Conservation (phyloP, 2,888 invertebrate genomes). For the Arenicola marina region DNA sequence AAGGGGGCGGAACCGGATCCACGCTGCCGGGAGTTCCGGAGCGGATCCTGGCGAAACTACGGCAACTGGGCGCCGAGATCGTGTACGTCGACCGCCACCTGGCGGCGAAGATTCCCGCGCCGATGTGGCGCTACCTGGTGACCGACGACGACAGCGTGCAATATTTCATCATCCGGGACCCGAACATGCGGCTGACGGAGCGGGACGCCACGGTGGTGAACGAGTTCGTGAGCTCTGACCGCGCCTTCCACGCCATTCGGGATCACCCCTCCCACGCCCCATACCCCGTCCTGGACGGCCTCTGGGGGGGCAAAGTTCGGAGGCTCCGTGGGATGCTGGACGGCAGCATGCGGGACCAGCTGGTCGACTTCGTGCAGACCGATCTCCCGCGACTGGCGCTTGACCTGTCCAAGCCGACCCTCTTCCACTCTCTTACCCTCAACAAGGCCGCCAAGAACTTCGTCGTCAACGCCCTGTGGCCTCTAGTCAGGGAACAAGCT, state of each 20-base stretch:
- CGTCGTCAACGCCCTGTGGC: too few relatives aligned
- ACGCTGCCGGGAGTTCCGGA: not conserved
- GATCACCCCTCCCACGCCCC: constrained; percentile 14
- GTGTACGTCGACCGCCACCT: not conserved
- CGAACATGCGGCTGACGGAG: constrained; percentile 5
- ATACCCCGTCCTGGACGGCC: constrained; percentile 1
- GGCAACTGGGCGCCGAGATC: constrained; percentile 4
- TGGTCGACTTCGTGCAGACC: too few relatives aligned
- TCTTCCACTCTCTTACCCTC: too few relatives aligned
- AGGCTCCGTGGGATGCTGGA: too few relatives aligned
- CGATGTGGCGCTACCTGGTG: constrained; percentile 14
- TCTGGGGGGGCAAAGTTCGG: constrained; percentile 14
- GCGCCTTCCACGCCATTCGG: constrained; percentile 10
- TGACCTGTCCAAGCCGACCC: too few relatives aligned
- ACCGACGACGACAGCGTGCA: constrained; percentile 8
- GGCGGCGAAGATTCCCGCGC: too few relatives aligned
- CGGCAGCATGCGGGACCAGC: too few relatives aligned
- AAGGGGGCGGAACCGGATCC: too few relatives aligned
- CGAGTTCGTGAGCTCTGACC: constrained; percentile 6
- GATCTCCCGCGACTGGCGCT: too few relatives aligned
- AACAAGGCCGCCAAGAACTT: too few relatives aligned
- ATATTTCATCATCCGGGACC: constrained; percentile 10
- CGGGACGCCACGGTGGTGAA: constrained; percentile 10
- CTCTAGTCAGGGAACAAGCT: too few relatives aligned
- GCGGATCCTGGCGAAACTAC: not conserved